Base-by-base conservation (phyloP, 2,888 invertebrate genomes). In the Mylabris sibirica region DNA sequence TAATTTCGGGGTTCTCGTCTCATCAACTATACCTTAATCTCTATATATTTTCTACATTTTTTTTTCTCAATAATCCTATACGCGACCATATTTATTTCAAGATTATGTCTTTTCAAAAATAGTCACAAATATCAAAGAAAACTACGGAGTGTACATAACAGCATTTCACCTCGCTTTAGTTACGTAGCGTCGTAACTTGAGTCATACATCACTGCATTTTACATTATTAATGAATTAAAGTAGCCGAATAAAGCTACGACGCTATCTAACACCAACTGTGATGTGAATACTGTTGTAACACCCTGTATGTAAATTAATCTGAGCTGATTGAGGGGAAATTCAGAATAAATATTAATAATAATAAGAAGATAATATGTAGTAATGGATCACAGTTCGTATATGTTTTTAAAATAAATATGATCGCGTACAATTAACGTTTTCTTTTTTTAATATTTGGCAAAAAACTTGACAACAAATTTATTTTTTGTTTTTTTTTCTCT, bases 381-480 rank as follows among this genome's bases (percentile, higher is more conserved):
- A 41, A 60, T 69, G 68, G 64, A 71, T 71, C 71, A 71, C 71
- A 71, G 71, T 71, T 68, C 35, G 62, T 67, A 66, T 30, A 30
- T 30, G 30, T 68, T n/a, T 24, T 59, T 20, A 60, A 66, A 73
- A 77, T 77, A 79, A 79, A 77, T 77, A 78, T 76, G 79, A 76
- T 72, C 78, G 75, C 78, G 72, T 61, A 73, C 44, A 44, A 44
- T 44, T n/a, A 44, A 44, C 44, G 44, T 44, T 44, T 38, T 35
- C 5, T 2, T 26, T 26, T 26, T 26, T 71, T 12, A 71, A 73
- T 74, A 72, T 79, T 82, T 82, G 81, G 82, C 81, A 81, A 81
- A 78, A 72, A 80, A 81, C 79, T 82, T 80, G 80, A 82, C 80
- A 83, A 83, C 82, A 84, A 83, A 81, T 81, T 81, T 81, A 80